Conservation (phyloP, 2,888 invertebrate species). For the Noctua pronuba region DNA sequence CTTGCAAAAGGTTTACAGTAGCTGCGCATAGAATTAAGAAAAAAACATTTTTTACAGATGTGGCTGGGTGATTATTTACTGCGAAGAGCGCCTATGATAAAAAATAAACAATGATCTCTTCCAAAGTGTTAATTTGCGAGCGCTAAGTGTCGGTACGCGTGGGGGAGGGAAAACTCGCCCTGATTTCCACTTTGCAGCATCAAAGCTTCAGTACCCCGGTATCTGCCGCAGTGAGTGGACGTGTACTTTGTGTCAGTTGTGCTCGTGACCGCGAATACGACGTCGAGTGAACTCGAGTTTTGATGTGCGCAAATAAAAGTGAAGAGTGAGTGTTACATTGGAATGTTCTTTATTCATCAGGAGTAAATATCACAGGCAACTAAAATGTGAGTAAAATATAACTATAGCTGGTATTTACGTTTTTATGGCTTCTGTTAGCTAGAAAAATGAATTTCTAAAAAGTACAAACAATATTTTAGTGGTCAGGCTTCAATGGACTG, state of each 20-base stretch:
- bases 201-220: slow-evolving; percentile 82
- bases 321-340: slow-evolving; percentile 76
- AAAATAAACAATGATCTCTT: slow-evolving; percentile 62
- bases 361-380: slow-evolving; percentile 21
- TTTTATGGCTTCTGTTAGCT: too few species aligned
- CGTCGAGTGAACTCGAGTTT: slow-evolving; percentile 83
- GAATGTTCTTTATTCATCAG: slow-evolving; percentile 69
- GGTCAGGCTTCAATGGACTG: background rate
- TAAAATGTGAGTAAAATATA: slow-evolving; percentile 57
- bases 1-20: background rate
- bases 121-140: slow-evolving; percentile 65
- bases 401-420: background rate
- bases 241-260: slow-evolving; percentile 70
- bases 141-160: slow-evolving; percentile 67
- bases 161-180: slow-evolving; percentile 74
- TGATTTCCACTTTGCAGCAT: slow-evolving; percentile 52
- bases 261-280: slow-evolving; percentile 79
- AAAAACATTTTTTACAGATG: background rate
- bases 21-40: background rate
- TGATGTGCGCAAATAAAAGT: slow-evolving; percentile 75
- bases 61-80: background rate
- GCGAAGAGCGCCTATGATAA: background rate
- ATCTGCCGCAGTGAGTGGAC: slow-evolving; percentile 78
- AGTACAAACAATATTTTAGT: background rate
- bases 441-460: background rate